phyloP scores from a whole-genome alignment of 1,140 invertebrate species.

The Brachionus sp. region DNA sequence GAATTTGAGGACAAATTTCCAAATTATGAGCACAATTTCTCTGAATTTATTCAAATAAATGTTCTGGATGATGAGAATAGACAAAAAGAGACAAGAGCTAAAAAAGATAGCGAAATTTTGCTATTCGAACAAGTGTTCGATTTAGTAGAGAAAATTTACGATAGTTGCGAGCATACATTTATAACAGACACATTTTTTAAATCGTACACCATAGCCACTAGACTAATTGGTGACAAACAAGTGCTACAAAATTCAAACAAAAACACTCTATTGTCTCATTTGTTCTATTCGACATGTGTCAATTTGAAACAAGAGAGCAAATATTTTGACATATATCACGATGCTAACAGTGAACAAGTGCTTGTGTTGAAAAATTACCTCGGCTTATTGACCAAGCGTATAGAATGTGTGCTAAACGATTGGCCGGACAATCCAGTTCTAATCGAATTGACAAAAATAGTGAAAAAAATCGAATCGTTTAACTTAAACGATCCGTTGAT shows the following conservation, averaged over 20 bases:
- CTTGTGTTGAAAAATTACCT: constrained; percentile 70
- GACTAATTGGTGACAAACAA: background rate
- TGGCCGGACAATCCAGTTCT: constrained; percentile 80
- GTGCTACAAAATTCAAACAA: background rate
- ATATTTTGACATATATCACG: constrained; percentile 75
- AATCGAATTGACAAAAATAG: constrained; percentile 63
- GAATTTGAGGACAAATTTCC: background rate
- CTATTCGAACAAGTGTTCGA: background rate
- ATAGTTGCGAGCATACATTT: background rate
- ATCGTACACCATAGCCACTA: background rate
- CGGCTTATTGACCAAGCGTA: constrained; percentile 64
- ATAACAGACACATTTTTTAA: background rate
- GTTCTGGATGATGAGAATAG: background rate
- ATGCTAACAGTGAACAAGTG: constrained; percentile 74
- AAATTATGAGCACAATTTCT: constrained; percentile 17
- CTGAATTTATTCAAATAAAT: constrained; percentile 36
- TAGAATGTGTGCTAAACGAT: constrained; percentile 69
- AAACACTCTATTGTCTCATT: background rate
- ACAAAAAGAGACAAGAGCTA: background rate
- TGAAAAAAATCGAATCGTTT: constrained; percentile 73
- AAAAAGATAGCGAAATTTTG: background rate
- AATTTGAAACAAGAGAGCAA: background rate
- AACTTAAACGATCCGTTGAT: constrained; percentile 75
- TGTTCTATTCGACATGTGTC: background rate
- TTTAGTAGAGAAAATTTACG: background rate